Conservation (phyloP, 1,140 invertebrate genomes). For the Eubasilissa regina region DNA sequence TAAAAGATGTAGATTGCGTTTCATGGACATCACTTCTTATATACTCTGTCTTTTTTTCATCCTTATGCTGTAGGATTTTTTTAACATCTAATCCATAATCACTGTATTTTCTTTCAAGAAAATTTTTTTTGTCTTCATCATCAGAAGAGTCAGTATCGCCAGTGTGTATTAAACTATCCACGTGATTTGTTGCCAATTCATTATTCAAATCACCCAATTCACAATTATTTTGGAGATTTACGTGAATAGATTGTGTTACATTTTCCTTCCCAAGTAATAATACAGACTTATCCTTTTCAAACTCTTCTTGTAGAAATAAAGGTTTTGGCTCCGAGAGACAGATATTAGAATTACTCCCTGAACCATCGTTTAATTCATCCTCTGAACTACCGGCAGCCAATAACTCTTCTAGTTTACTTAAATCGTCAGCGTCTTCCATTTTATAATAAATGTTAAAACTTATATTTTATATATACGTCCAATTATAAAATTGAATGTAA, state of each 20-base stretch:
- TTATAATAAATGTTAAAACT: background rate
- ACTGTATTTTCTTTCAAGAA: slow-evolving; percentile 80
- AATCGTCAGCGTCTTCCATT: slow-evolving; percentile 63
- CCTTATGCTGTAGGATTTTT: slow-evolving; percentile 62
- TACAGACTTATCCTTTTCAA: slow-evolving; percentile 35
- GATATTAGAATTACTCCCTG: background rate
- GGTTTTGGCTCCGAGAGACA: background rate
- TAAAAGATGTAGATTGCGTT: slow-evolving; percentile 32
- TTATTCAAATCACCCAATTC: slow-evolving; percentile 42
- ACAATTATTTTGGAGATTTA: slow-evolving; percentile 34
- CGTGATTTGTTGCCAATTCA: background rate
- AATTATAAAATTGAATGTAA: too few relatives aligned
- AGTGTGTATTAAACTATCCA: slow-evolving; percentile 71
- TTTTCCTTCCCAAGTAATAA: slow-evolving; percentile 6
- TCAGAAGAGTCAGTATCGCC: slow-evolving; percentile 84
- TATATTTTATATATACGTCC: too few relatives aligned
- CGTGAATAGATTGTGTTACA: background rate
- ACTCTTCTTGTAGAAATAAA: slow-evolving; percentile 48
- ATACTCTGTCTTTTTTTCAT: slow-evolving; percentile 48
- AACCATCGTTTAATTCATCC: slow-evolving; percentile 32
- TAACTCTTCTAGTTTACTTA: slow-evolving; percentile 68
- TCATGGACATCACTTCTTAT: slow-evolving; percentile 10
- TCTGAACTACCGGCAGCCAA: slow-evolving; percentile 65
- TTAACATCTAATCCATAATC: slow-evolving; percentile 80
- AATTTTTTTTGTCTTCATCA: slow-evolving; percentile 84